A percentile compares a stretch with the other conserved stretches of the same genome.
Evolutionary conservation across 2,888 invertebrate species (phyloP).

Genomic region (Zygaena filipendulae): DNA sequence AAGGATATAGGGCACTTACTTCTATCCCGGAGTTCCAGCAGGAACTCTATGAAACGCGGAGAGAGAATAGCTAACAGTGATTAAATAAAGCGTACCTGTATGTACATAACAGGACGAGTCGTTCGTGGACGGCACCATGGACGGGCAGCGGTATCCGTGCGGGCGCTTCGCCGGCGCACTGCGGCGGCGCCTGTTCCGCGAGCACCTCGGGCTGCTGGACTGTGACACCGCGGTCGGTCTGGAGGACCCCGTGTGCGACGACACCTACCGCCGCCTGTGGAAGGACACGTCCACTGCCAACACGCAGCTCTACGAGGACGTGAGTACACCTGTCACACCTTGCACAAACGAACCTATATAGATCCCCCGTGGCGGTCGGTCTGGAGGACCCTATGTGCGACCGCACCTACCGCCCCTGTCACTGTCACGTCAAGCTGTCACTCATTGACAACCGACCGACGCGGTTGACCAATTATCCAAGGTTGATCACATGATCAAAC

Average conservation of each 20-base stretch:
- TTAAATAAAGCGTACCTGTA: too few relatives aligned
- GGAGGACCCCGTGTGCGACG: slow-evolving; percentile 81
- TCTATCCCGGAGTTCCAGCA: too few relatives aligned
- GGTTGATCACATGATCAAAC: too few relatives aligned
- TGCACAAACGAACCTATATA: too few relatives aligned
- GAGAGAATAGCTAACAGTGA: too few relatives aligned
- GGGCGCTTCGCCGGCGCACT: slow-evolving; percentile 90
- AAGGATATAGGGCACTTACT: too few relatives aligned
- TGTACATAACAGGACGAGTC: slow-evolving; percentile 84
- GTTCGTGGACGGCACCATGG: slow-evolving; percentile 84
- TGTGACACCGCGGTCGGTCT: slow-evolving; percentile 68
- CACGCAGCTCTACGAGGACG: slow-evolving; percentile 88
- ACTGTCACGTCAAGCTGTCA: not conserved
- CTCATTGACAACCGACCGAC: too few relatives aligned
- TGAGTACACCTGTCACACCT: too few relatives aligned
- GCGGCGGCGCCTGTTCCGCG: slow-evolving; percentile 86
- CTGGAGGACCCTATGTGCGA: slow-evolving; percentile 84
- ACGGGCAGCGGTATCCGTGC: slow-evolving; percentile 81
- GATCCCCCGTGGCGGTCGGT: slow-evolving; percentile 43
- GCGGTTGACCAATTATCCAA: too few relatives aligned
- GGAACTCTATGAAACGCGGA: too few relatives aligned
- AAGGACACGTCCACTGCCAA: slow-evolving; percentile 81
- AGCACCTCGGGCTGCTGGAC: slow-evolving; percentile 83
- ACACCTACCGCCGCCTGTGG: slow-evolving; percentile 91
- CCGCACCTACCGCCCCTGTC: slow-evolving; percentile 79